phyloP scores from a whole-genome alignment of 1,140 invertebrate genomes.

The Laupala kohalensis region DNA sequence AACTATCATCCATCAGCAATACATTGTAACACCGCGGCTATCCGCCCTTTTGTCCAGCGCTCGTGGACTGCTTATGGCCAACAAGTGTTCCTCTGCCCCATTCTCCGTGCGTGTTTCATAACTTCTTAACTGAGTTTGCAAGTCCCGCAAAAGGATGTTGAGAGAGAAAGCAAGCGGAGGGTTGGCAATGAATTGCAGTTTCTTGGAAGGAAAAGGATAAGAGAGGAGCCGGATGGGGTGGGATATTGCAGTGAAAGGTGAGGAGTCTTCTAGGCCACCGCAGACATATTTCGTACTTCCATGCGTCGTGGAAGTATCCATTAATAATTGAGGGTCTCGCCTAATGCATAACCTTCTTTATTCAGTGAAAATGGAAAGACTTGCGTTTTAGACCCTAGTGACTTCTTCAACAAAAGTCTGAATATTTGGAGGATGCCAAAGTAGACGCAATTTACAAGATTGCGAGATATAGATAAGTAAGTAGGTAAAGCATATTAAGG shows the following conservation, averaged over 20 bases:
- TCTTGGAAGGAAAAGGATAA: too few relatives aligned
- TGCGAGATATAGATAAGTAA: not conserved
- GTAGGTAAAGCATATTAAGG: not conserved
- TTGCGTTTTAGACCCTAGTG: not conserved
- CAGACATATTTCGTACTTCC: not conserved
- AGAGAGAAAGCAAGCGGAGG: not conserved
- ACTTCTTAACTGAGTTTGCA: not conserved
- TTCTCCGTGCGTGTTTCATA: not conserved
- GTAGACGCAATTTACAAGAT: not conserved
- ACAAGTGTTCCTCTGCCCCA: not conserved
- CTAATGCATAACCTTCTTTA: not conserved
- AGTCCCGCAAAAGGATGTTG: not conserved
- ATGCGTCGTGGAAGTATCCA: not conserved
- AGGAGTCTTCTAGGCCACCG: too few relatives aligned
- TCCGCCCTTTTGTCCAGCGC: too few relatives aligned
- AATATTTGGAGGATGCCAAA: not conserved
- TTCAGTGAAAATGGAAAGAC: not conserved
- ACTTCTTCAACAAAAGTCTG: not conserved
- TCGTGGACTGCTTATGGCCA: too few relatives aligned
- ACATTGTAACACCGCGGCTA: too few relatives aligned
- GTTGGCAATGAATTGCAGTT: not conserved
- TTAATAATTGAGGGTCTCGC: not conserved
- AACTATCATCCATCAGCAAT: too few relatives aligned
- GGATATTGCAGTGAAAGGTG: too few relatives aligned
- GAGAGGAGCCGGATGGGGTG: too few relatives aligned